Percentiles rank a stretch among this genome's conserved stretches.
These are phyloP conservation scores for Zonotrichia albicollis DNA, from an alignment of 2,797 vertebrate genomes.

Conservation along the genomic window DNA sequence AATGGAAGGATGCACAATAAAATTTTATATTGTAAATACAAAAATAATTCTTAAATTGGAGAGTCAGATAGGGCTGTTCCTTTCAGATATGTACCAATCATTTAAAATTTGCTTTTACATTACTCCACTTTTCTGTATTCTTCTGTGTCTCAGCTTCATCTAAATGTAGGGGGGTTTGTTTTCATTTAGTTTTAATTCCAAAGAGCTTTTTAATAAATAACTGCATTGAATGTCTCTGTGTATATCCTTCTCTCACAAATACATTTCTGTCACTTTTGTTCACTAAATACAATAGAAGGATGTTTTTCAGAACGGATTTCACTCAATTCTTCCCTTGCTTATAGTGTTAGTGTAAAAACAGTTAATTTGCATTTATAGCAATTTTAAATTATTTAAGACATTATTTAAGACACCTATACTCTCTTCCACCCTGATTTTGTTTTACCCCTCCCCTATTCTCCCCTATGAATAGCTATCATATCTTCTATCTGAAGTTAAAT, in stretches of 20 bases:
- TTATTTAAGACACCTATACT: neutral
- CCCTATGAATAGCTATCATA: neutral
- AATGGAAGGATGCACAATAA: neutral
- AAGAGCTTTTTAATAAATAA: neutral
- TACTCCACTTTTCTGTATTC: neutral
- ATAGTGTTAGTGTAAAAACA: neutral
- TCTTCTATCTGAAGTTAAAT: neutral
- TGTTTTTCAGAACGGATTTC: neutral
- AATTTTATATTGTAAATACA: neutral
- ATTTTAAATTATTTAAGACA: neutral
- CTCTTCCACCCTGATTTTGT: neutral
- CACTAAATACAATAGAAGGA: neutral
- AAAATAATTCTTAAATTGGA: neutral
- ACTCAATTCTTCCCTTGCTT: neutral
- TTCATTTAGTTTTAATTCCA: neutral
- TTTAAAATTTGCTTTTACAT: neutral
- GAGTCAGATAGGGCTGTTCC: neutral
- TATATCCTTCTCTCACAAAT: neutral
- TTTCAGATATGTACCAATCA: neutral
- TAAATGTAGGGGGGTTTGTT: neutral
- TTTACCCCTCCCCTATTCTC: neutral
- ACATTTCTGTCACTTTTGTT: neutral
- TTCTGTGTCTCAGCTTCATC: neutral
- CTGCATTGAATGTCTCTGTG: neutral
- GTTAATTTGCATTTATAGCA: neutral